These are phyloP conservation scores for Ommatoiulus sabulosus DNA, from an alignment of 2,888 invertebrate genomes.

Conservation along the genomic window DNA sequence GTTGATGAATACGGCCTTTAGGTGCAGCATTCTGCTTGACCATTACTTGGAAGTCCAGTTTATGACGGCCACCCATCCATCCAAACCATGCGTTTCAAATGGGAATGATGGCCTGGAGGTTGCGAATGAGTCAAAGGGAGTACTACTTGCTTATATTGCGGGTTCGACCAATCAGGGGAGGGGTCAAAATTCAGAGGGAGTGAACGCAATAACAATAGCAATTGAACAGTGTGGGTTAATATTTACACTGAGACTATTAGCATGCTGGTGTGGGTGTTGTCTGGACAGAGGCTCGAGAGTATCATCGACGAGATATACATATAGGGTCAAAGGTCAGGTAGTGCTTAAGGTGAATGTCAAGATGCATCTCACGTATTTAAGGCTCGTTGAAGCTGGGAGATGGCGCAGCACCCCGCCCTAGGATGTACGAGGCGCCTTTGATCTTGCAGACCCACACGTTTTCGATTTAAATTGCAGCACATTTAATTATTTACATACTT, in stretches of 20 bases:
- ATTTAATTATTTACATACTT: too few relatives aligned
- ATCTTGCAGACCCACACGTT: too few relatives aligned
- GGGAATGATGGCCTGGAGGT: conserved; percentile 7
- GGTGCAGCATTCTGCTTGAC: neutral
- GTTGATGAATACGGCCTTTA: neutral
- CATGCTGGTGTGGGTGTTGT: conserved; percentile 38
- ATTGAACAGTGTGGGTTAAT: conserved; percentile 43
- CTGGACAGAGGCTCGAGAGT: conserved; percentile 16
- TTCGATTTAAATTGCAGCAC: too few relatives aligned
- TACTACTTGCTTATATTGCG: neutral
- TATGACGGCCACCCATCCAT: conserved; percentile 24
- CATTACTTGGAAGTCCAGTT: neutral
- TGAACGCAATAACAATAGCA: neutral
- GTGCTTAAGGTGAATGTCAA: conserved; percentile 26
- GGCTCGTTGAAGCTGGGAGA: conserved; percentile 1
- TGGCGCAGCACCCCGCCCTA: conserved; percentile 5
- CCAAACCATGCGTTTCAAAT: neutral
- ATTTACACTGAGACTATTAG: conserved; percentile 16
- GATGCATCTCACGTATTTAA: conserved; percentile 14
- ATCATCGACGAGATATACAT: conserved; percentile 36
- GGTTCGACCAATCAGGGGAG: neutral
- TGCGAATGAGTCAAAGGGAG: conserved; percentile 36
- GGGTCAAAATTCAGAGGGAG: conserved; percentile 1
- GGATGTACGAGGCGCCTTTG: too few relatives aligned
- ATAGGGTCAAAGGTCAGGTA: neutral